Evolutionary conservation across 2,888 invertebrate species (phyloP), one percentile per base, ranked within the genome.

Genomic region (Tillus elongatus): DNA sequence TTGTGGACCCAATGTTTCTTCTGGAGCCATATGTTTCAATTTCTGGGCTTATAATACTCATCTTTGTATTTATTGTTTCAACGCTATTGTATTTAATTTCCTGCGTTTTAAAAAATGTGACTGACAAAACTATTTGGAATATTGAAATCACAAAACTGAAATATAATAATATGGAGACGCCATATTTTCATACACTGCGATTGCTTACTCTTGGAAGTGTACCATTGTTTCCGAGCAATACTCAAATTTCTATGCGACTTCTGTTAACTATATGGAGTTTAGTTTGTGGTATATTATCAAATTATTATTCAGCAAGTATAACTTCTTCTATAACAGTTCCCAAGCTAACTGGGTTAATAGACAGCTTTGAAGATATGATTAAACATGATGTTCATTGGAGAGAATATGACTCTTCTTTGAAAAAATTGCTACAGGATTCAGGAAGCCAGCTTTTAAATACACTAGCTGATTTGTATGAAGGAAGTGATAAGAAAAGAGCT

Each of bases 301-400:
- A 36, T 9, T 45, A 41, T 30, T 50, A 46, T 16, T 42, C 41
- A 3, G 50, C 48, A 3, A 47, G 48, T 2, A 35, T 50, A 6
- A 44, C 46, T 2, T 44, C 41, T 15, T 41, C 39, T 11, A 30
- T 48, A 29, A 48, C 45, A 1, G 36, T 39, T 15, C 45, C 45
- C 2, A 37, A 36, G 10, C 28, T 37, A 27, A 31, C 34, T 1
- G n/a, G 30, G n/a, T 33, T 36, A 1, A 37, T 46, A 9, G 37
- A 38, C n/a, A 42, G 40, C 4, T 27, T 50, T 2, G 13, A 40
- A 9, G 50, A 50, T 13, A 48, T 50, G 44, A 33, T 45, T 2
- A 16, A 39, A 3, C 27, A 43, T 9, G 35, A 42, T 6, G 31
- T 46, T 9, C n/a, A 14, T 13, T 50, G 50, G 50, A 40, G 41